A percentile compares a stretch with the other conserved stretches of the same genome.
Evolutionary conservation across 1,140 invertebrate species (phyloP).

Genomic region (Atta cephalotes): DNA sequence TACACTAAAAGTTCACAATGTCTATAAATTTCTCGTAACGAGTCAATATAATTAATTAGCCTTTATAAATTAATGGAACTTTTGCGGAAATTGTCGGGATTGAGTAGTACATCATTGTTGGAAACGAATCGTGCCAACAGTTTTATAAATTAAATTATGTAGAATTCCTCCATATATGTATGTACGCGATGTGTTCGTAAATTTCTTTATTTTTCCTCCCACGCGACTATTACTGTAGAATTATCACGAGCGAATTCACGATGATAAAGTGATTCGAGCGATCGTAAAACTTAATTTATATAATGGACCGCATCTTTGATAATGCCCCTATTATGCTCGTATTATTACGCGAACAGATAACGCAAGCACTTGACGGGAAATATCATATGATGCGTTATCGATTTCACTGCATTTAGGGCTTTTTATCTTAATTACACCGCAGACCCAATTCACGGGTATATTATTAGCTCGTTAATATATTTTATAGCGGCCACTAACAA

Average conservation of each 20-base stretch:
- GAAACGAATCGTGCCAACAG: constrained; percentile 1
- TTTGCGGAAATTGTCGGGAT: constrained; percentile 9
- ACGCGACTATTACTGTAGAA: neutral
- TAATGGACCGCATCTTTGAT: constrained; percentile 50
- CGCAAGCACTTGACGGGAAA: constrained; percentile 54
- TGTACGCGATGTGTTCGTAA: constrained; percentile 15
- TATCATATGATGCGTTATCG: constrained; percentile 59
- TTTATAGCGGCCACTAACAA: constrained; percentile 52
- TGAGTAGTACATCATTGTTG: neutral
- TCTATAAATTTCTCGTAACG: constrained; percentile 34
- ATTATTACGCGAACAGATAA: constrained; percentile 65
- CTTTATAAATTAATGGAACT: constrained; percentile 28
- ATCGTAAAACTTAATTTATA: constrained; percentile 65
- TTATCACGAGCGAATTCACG: constrained; percentile 24
- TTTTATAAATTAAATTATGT: constrained; percentile 46
- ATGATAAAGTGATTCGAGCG: constrained; percentile 38
- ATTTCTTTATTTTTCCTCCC: neutral
- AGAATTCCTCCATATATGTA: neutral
- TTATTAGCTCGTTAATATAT: constrained; percentile 71
- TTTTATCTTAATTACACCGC: constrained; percentile 67
- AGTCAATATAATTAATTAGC: constrained; percentile 46
- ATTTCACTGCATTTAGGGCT: constrained; percentile 54
- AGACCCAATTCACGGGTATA: constrained; percentile 32
- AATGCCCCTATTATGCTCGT: constrained; percentile 28
- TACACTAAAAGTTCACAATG: constrained; percentile 1